Conservation (phyloP, 2,797 vertebrate genomes). For the Pseudochirops cupreus region DNA sequence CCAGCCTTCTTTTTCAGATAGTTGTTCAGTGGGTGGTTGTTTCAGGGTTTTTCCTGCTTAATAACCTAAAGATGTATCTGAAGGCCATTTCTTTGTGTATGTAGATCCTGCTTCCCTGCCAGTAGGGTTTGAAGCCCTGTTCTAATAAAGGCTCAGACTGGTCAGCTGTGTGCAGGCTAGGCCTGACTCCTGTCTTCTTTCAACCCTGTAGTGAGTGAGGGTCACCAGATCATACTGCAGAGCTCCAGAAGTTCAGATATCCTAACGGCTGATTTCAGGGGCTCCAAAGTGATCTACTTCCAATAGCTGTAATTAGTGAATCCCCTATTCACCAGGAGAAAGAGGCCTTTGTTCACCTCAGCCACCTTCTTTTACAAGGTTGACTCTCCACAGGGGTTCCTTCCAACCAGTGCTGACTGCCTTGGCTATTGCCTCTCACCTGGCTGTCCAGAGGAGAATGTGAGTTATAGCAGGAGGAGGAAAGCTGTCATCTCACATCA, state of each 20-base stretch:
- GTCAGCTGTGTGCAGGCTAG: neutral
- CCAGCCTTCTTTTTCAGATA: slow-evolving; percentile 26
- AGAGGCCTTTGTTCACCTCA: neutral
- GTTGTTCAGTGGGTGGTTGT: slow-evolving; percentile 37
- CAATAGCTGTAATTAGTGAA: neutral
- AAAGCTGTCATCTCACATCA: neutral
- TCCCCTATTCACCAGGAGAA: neutral
- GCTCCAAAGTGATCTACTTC: neutral
- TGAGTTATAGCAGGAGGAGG: neutral
- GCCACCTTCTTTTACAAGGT: neutral
- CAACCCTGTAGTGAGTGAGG: neutral
- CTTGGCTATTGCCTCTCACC: neutral
- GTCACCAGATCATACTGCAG: neutral
- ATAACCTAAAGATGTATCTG: slow-evolving; percentile 33
- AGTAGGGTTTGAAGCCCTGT: neutral
- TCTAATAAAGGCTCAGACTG: neutral
- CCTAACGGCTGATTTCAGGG: neutral
- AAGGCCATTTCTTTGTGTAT: slow-evolving; percentile 13
- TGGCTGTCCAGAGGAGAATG: neutral
- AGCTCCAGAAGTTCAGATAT: neutral
- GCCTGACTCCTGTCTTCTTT: neutral
- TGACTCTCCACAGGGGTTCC: neutral
- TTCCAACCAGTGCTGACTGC: neutral
- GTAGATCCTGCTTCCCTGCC: neutral
- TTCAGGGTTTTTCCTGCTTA: slow-evolving; percentile 4